Conservation (phyloP, 1,140 invertebrate genomes). For the Heliconius eleuchia region DNA sequence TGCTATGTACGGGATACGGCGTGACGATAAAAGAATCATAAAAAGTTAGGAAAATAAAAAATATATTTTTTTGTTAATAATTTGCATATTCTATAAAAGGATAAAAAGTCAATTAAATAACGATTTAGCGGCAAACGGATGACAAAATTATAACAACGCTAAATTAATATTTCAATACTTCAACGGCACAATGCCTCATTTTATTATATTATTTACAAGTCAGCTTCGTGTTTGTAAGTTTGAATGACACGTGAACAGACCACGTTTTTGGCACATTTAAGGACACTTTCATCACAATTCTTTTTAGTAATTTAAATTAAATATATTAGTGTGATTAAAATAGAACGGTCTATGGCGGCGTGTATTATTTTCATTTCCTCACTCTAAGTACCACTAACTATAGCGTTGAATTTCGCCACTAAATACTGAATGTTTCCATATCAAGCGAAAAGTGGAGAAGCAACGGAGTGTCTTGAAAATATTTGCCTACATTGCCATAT, state of each 20-base stretch:
- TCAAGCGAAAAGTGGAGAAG: too few relatives aligned
- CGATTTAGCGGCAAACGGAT: neutral
- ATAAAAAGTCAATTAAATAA: neutral
- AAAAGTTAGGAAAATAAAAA: too few relatives aligned
- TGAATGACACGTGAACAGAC: constrained; percentile 49
- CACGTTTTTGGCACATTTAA: constrained; percentile 24
- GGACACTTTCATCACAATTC: constrained; percentile 15
- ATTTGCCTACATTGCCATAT: too few relatives aligned
- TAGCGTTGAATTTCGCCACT: too few relatives aligned
- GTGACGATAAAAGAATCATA: too few relatives aligned
- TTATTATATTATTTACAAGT: constrained; percentile 58
- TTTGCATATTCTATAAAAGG: neutral
- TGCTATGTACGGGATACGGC: too few relatives aligned
- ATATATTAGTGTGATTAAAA: neutral
- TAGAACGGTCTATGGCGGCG: neutral
- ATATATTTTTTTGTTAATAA: too few relatives aligned
- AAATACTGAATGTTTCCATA: too few relatives aligned
- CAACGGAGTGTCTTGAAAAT: too few relatives aligned
- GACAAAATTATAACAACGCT: constrained; percentile 4
- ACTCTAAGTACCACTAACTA: too few relatives aligned
- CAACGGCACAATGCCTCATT: constrained; percentile 45
- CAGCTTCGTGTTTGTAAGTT: constrained; percentile 52
- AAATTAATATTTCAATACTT: constrained; percentile 25
- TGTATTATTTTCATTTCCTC: too few relatives aligned
- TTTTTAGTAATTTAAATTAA: neutral